Evolutionary conservation across 64 coral and sea anemone species (phyloP), one percentile per base, ranked within the genome.

Genomic region (Stichodactyla helianthus): DNA sequence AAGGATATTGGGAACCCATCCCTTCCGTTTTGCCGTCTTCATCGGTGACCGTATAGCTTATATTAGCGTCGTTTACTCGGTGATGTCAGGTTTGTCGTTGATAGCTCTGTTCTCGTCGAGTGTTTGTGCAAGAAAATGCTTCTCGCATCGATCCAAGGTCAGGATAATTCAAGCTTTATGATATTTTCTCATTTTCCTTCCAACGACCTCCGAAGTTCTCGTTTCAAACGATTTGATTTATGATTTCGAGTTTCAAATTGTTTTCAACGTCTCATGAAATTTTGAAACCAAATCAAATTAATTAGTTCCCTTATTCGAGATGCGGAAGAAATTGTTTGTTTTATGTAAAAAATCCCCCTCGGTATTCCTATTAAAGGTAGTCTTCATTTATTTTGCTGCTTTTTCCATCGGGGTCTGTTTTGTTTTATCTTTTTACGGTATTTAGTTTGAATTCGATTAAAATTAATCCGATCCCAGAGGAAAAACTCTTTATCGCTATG

Each of bases 1-100:
- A 81, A 28, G 78, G 78, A 81, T 81, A 81, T 81, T 81, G 52
- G 50, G 35, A 81, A 81, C 78, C 78, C 78, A 53, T 81, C 51
- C 78, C 78, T 81, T 81, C 78, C 78, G 78, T 81, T 81, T 54
- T 53, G 26, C 52, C 50, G 50, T 14, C n/a, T 81, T 81, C 53
- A 54, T 54, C 78, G 17, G 78, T 81, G 78, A 81, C 78, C 53
- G n/a, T 65, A 65, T 22, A 71, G 65, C 18, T 1, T 71, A n/a
- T 51, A 81, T 54, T 71, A 54, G 78, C 78, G 20, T 52, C 52
- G 15, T 81, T 28, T 14, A 25, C 12, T 74, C 68, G 52, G 51
- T 20, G 17, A 51, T 53, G 78, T 54, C 26, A 54, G 13, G 5
- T 52, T 51, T 81, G 7, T 81, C 51, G 78, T 54, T 6, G 52